phyloP scores from a whole-genome alignment of 2,797 vertebrate genomes.

The Gymnodraco acuticeps region DNA sequence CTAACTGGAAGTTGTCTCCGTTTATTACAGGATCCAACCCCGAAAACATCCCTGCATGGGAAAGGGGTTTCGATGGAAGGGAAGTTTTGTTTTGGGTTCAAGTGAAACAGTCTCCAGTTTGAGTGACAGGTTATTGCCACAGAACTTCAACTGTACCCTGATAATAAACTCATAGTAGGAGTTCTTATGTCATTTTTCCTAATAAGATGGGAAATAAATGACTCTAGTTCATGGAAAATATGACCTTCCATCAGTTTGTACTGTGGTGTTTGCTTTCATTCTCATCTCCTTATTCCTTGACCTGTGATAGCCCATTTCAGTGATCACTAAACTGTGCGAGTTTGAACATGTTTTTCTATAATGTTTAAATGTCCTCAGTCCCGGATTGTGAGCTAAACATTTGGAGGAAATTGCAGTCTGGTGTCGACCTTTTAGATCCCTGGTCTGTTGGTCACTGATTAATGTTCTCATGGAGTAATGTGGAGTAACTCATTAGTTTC shows the following conservation, averaged over 20 bases:
- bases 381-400: slow-evolving; percentile 8
- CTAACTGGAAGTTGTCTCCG: not conserved
- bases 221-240: not conserved
- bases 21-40: not conserved
- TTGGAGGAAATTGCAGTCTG: slow-evolving; percentile 1
- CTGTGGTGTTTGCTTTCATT: not conserved
- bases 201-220: not conserved
- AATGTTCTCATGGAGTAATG: slow-evolving; percentile 9
- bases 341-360: not conserved
- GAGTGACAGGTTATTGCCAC: not conserved
- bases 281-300: slow-evolving; percentile 12
- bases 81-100: too few relatives aligned
- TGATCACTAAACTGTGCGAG: not conserved
- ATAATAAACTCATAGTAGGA: not conserved
- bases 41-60: not conserved
- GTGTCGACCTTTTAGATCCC: not conserved
- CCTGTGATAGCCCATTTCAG: slow-evolving; percentile 3
- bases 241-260: not conserved
- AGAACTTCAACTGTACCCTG: not conserved
- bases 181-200: too few relatives aligned
- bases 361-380: slow-evolving; percentile 8
- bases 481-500: not conserved
- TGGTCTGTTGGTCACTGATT: slow-evolving; percentile 12
- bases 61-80: not conserved
- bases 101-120: not conserved